A percentile compares a stretch with the other conserved stretches of the same genome.
Evolutionary conservation across 1,140 invertebrate genomes (phyloP).

Genomic region (Ceratina australensis): DNA sequence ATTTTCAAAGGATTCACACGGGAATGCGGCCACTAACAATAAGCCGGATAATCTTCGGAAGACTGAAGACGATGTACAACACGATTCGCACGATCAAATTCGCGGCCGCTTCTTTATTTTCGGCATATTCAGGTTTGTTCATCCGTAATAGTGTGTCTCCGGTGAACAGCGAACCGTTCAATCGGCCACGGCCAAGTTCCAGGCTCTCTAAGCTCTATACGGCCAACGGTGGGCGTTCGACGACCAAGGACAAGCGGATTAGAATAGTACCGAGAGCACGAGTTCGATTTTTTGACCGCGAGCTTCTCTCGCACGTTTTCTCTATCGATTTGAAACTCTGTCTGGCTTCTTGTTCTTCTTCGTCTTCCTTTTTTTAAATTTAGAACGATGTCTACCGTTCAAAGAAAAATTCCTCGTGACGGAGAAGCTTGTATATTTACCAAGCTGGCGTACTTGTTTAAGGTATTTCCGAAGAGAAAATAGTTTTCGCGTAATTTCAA

Average conservation of each 20-base stretch:
- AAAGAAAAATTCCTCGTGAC: no score
- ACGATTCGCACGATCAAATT: conserved; percentile 31
- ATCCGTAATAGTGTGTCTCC: conserved; percentile 16
- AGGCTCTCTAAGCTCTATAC: conserved; percentile 7
- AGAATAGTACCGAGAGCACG: conserved; percentile 50
- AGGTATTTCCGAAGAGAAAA: background rate
- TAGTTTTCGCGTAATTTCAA: background rate
- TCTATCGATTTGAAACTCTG: background rate
- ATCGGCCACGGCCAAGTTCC: conserved; percentile 53
- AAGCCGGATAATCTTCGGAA: conserved; percentile 1
- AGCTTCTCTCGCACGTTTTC: background rate
- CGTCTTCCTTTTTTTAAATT: background rate
- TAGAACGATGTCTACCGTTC: background rate
- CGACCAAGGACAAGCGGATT: conserved; percentile 49
- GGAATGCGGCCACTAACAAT: conserved; percentile 15
- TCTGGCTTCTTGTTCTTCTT: no score
- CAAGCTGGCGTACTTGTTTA: no score
- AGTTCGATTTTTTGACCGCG: conserved; percentile 9
- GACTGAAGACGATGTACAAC: conserved; percentile 23
- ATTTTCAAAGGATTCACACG: background rate
- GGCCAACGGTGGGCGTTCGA: background rate
- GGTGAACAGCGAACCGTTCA: conserved; percentile 42
- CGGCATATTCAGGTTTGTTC: conserved; percentile 38
- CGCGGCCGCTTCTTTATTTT: conserved; percentile 44
- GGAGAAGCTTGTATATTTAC: no score